Percentiles rank a stretch among this genome's conserved stretches.
Evolutionary conservation across 2,888 invertebrate genomes (phyloP).

Genomic region (Amphipoea lucens): DNA sequence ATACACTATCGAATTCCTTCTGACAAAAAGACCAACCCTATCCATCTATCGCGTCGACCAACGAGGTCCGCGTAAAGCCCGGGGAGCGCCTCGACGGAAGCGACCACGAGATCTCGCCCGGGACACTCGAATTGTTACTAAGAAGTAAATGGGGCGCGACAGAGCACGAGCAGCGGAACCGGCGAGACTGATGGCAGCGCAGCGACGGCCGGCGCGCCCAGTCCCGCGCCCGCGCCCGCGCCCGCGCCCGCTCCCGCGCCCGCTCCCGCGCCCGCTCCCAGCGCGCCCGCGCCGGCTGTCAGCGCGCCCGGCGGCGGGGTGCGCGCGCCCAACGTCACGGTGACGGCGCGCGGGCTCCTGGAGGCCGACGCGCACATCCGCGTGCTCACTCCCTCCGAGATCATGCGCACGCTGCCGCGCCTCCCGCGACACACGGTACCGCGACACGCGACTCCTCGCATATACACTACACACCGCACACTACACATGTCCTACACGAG

Average conservation of each 20-base stretch:
- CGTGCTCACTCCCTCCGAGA: conserved; percentile 96
- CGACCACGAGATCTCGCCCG: conserved; percentile 52
- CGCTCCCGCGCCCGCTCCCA: conserved; percentile 53
- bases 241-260: neutral
- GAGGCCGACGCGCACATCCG: conserved; percentile 95
- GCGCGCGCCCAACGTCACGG: conserved; percentile 93
- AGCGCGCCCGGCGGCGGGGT: conserved; percentile 80
- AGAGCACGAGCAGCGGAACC: conserved; percentile 76
- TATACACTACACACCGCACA: conserved; percentile 62
- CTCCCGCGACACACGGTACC: conserved; percentile 83
- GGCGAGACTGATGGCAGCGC: conserved; percentile 67
- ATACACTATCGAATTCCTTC: conserved; percentile 22
- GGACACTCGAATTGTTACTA: conserved; percentile 68
- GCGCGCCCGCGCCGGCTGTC: conserved; percentile 55
- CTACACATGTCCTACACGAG: conserved; percentile 53
- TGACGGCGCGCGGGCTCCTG: conserved; percentile 91
- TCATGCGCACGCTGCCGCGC: conserved; percentile 97
- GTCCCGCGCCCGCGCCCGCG: conserved; percentile 47
- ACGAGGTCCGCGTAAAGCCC: conserved; percentile 15
- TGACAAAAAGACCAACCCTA: conserved; percentile 7
- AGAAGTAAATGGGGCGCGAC: conserved; percentile 80
- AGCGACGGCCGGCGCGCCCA: conserved; percentile 60
- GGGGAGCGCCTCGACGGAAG: conserved; percentile 52
- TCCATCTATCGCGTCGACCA: conserved; percentile 15
- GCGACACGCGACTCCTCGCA: conserved; percentile 66